Evolutionary conservation across 2,113 vertebrate genomes (phyloP).

Genomic region (Hippopotamus amphibius): DNA sequence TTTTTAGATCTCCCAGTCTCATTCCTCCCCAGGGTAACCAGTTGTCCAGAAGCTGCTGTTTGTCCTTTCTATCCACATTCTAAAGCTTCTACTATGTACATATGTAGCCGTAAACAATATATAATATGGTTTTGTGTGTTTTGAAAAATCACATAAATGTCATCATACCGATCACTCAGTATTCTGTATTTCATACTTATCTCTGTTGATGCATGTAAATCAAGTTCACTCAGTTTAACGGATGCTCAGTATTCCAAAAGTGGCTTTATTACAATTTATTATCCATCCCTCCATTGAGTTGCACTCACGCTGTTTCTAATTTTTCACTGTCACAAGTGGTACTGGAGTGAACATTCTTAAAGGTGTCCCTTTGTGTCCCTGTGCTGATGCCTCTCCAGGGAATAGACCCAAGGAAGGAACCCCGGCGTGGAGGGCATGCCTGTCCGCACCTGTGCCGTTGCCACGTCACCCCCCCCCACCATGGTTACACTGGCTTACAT

Average conservation of each 20-base stretch:
- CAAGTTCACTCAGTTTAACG: neutral
- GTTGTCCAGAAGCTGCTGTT: neutral
- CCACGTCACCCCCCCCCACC: neutral
- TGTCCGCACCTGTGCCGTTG: neutral
- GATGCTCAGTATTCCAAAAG: neutral
- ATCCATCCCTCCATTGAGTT: neutral
- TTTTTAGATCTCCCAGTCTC: neutral
- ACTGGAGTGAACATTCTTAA: neutral
- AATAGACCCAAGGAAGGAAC: rapidly evolving
- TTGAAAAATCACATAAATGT: neutral
- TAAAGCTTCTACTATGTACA: neutral
- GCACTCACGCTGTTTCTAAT: neutral
- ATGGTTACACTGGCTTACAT: neutral
- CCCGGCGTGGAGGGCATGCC: rapidly evolving
- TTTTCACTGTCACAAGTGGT: neutral
- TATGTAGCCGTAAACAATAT: neutral
- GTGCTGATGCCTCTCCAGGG: neutral
- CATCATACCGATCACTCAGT: neutral
- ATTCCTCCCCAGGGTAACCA: neutral
- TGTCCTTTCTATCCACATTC: neutral
- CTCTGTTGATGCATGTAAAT: neutral
- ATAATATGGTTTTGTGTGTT: neutral
- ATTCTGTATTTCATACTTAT: neutral
- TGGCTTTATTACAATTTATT: neutral
- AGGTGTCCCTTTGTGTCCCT: neutral